Evolutionary conservation across 2,888 invertebrate genomes (phyloP), one percentile per base, ranked within the genome.

Genomic region (Drosophila flavopinicola): DNA sequence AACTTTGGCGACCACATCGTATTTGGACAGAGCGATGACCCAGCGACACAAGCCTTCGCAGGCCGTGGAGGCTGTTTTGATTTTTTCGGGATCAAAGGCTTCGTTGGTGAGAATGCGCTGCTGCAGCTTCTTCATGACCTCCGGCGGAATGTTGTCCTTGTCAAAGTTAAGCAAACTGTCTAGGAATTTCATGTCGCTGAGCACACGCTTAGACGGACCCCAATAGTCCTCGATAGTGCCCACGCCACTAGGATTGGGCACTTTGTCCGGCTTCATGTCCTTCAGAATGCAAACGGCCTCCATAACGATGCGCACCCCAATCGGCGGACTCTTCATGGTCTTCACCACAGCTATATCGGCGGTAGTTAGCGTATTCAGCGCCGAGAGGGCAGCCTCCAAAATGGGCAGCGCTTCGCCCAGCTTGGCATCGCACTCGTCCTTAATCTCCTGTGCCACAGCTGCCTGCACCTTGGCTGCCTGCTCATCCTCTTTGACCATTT

Each of bases 281-380:
- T 97, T 96, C 67, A 99, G 93, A 82, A 98, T 96, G 88, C 99
- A 99, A 68, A 99, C 94, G 39, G 97, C 97, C 91, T 99, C 99
- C 97, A 99, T 97, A 2, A 98, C 96, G 20, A 97, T 92, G 85
- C 95, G 96, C 6, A 99, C 96, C 15, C 96, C 96, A 74, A 94
- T 93, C 0, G 99, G 98, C 0, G 99, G 99, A 92, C 95, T 97
- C 92, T 98, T 98, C 98, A 99, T 99, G 0, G 98, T 95, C 91
- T 97, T 98, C 33, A 99, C 96, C 67, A 98, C 94, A 2, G 97
- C 96, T 69, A 99, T 97, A 73, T 91, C 99, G 52, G 95, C 94
- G 2, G 96, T 95, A 17, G 97, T 98, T 23, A 99, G 92, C 0
- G 98, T 98, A 82, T 98, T 96, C 1, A 99, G 92, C 0, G 98